Evolutionary conservation across 2,888 invertebrate species (phyloP), one percentile per base, ranked within the genome.

Genomic region (Cryptocephalus moraei): DNA sequence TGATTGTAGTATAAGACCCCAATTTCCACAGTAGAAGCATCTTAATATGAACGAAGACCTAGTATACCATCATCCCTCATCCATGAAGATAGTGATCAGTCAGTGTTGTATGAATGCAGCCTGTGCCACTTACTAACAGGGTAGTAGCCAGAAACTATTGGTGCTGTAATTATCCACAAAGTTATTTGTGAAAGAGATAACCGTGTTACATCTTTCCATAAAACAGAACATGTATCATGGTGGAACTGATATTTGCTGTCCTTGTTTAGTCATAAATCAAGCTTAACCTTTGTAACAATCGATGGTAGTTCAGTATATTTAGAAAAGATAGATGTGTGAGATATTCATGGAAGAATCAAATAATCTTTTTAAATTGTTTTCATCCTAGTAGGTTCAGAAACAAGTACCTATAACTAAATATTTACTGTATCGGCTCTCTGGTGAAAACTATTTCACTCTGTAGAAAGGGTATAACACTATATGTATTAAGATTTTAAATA

Each of bases 111-210:
- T 39, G 39, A 45, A 43, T 33, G 50, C 53, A 51, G 56, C 57
- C 56, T 50, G 58, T 58, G 57, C 56, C 51, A 57, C 48, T 51
- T 51, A 56, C 45, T 52, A 57, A 63, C 64, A 64, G 63, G 63
- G 64, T 64, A 63, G 63, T 62, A 63, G 60, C 61, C 59, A 61
- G 56, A 59, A 54, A 56, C 49, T 49, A 49, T 51, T 47, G 48
- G 50, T 51, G 48, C 48, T 48, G 48, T 49, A 47, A 43, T 47
- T 22, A 22, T 22, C 22, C 22, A 22, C 22, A 22, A 22, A 22
- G 22, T 22, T 22, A 22, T 22, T 22, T 22, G 22, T 22, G 22
- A 22, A 22, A 22, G 22, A 2, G 22, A 22, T 4, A 22, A 6
- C 22, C 22, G 22, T 22, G 22, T 22, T 22, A 6, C 22, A 22